phyloP scores from a whole-genome alignment of 2,113 vertebrate species.

The Genyomyrus donnyi region DNA sequence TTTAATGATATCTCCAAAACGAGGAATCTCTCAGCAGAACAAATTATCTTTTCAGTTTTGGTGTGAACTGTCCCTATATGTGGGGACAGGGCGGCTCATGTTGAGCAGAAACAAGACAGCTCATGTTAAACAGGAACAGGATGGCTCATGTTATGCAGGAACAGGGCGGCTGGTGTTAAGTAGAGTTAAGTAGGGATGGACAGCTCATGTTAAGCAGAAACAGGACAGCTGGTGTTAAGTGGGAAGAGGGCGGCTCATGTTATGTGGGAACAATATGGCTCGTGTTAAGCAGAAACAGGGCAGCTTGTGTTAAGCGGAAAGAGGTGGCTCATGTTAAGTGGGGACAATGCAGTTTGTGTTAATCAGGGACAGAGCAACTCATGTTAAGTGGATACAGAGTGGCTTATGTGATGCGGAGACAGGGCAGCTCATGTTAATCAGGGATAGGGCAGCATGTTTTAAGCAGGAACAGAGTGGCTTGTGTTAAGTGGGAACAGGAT shows the following conservation, averaged over 20 bases:
- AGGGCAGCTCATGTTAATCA: neutral
- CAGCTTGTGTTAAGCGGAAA: neutral
- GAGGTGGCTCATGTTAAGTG: neutral
- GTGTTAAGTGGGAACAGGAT: neutral
- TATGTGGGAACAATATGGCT: neutral
- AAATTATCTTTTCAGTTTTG: neutral
- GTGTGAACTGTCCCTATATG: neutral
- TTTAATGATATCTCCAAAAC: neutral
- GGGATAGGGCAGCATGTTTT: neutral
- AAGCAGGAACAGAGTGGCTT: neutral
- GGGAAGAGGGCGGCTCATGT: neutral
- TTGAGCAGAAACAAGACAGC: neutral
- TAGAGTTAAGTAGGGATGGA: neutral
- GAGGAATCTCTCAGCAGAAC: neutral
- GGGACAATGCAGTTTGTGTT: neutral
- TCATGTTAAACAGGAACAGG: neutral
- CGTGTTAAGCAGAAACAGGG: neutral
- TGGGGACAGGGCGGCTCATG: neutral
- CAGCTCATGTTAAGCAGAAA: neutral
- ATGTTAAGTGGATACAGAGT: neutral
- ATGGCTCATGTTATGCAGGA: neutral
- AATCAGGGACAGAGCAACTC: neutral
- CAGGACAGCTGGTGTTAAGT: neutral
- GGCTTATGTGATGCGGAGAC: neutral
- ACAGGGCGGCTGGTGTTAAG: neutral